Percentiles rank a stretch among this genome's conserved stretches.
phyloP scores from a whole-genome alignment of 2,888 invertebrate genomes.

The Ochropacha duplaris region DNA sequence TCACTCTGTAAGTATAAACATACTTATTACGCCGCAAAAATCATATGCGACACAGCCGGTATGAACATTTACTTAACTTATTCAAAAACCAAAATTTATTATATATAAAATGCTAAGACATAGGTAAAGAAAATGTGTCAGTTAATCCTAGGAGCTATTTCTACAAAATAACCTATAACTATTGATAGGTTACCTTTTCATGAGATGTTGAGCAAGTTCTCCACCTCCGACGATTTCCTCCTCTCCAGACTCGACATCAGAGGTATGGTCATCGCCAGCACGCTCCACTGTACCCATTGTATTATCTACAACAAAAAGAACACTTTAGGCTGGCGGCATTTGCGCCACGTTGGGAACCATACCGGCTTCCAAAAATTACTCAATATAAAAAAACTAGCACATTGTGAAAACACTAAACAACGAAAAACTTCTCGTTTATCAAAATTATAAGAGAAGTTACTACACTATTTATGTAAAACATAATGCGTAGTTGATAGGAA shows the following conservation, averaged over 20 bases:
- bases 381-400: slow-evolving; percentile 19
- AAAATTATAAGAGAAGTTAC: slow-evolving; percentile 20
- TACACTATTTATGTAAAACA: slow-evolving; percentile 52
- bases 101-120: not conserved
- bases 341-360: slow-evolving; percentile 71
- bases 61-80: too few species aligned
- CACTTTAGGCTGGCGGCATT: slow-evolving; percentile 35
- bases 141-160: not conserved
- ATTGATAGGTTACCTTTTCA: slow-evolving; percentile 63
- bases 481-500: slow-evolving; percentile 75
- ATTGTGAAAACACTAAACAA: slow-evolving; percentile 14
- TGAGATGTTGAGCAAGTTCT: slow-evolving; percentile 68
- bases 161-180: slow-evolving; percentile 10
- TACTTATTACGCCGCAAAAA: not conserved
- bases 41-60: not conserved
- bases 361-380: slow-evolving; percentile 46
- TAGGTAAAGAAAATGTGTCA: not conserved
- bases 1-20: not conserved
- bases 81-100: too few species aligned
- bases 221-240: slow-evolving; percentile 83
- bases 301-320: slow-evolving; percentile 61
- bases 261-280: slow-evolving; percentile 84
- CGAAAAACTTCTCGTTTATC: slow-evolving; percentile 19
- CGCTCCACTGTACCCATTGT: slow-evolving; percentile 87
- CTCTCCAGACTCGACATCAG: slow-evolving; percentile 86